These are phyloP conservation scores for Hirtodrosophila cameraria DNA, from an alignment of 2,888 invertebrate species.

Conservation along the genomic window DNA sequence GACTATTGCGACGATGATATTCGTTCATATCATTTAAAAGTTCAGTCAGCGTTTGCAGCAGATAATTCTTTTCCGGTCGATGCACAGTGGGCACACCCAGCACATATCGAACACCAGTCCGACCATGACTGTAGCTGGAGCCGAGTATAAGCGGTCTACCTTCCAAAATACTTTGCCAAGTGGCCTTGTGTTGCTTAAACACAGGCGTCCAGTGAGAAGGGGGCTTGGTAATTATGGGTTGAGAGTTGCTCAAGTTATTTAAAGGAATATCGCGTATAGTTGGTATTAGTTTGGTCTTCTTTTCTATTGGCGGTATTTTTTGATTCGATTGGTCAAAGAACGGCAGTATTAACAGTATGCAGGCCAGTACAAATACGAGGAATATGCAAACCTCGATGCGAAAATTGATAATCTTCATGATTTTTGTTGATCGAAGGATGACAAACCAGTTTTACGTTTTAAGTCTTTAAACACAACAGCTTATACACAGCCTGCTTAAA, in stretches of 20 bases:
- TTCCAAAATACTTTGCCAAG: constrained; percentile 14
- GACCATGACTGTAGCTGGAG: constrained; percentile 13
- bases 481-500: constrained; percentile 4
- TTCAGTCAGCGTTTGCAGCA: constrained; percentile 18
- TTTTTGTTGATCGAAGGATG: no score
- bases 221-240: neutral
- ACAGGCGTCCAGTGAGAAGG: neutral
- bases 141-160: neutral
- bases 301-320: neutral
- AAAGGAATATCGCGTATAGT: neutral
- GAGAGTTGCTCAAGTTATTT: neutral
- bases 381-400: neutral
- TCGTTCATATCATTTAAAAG: constrained; percentile 32
- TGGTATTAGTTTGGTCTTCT: no score
- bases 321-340: neutral
- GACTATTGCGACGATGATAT: constrained; percentile 4
- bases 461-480: neutral
- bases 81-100: constrained; percentile 58
- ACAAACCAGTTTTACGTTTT: neutral
- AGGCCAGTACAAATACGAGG: neutral
- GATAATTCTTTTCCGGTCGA: constrained; percentile 9
- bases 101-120: constrained; percentile 38
- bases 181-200: neutral
- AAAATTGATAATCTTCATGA: no score
- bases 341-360: neutral